These are phyloP conservation scores for Coregonus suidteri DNA, from an alignment of 2,797 vertebrate species.

Conservation along the genomic window DNA sequence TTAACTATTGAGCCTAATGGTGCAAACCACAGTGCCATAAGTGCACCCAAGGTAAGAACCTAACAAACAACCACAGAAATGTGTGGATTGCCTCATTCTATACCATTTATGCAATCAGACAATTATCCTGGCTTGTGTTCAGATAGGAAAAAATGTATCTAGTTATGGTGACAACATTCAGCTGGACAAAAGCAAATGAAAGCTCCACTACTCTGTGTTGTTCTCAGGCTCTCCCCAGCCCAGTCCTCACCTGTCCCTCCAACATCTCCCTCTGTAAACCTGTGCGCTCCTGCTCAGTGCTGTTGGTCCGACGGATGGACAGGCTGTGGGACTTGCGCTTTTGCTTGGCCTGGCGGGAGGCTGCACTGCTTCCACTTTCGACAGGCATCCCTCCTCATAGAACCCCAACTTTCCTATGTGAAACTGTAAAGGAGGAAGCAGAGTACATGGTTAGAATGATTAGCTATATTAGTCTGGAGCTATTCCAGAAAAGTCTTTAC, in stretches of 20 bases:
- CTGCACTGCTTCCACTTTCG: constrained; percentile 91
- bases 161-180: too few species aligned
- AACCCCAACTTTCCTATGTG: constrained; percentile 68
- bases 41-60: not conserved
- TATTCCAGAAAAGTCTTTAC: not conserved
- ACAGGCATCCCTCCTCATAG: constrained; percentile 91
- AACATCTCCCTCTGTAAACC: constrained; percentile 90
- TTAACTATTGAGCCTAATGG: constrained; percentile 18
- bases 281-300: constrained; percentile 92
- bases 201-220: not conserved
- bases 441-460: not conserved
- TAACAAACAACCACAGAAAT: not conserved
- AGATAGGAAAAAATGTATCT: not conserved
- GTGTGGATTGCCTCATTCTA: not conserved
- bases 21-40: constrained; percentile 16
- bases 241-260: constrained; percentile 69
- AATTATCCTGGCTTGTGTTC: too few species aligned
- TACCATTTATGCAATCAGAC: too few species aligned
- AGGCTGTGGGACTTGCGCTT: constrained; percentile 98
- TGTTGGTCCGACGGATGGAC: constrained; percentile 95
- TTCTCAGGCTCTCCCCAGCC: not conserved
- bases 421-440: constrained; percentile 54
- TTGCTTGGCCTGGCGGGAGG: constrained; percentile 94
- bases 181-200: too few species aligned
- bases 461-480: not conserved